Evolutionary conservation across 2,888 invertebrate species (phyloP).

Genomic region (Drosophila sordidula): DNA sequence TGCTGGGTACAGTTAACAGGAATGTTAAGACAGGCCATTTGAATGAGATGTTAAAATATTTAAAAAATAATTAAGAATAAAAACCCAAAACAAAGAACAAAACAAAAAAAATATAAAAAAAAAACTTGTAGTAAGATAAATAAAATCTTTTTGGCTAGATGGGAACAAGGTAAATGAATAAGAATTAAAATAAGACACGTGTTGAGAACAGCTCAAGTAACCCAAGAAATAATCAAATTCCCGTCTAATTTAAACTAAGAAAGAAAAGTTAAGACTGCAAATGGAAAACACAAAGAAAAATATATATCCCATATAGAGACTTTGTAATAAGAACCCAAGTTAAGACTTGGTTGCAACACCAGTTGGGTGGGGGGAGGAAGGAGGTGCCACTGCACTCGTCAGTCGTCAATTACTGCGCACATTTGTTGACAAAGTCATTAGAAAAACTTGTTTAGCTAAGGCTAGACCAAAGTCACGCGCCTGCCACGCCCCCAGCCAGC

Average conservation of each 20-base stretch:
- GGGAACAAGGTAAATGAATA: too few species aligned
- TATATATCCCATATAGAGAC: conserved; percentile 2
- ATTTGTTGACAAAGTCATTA: conserved; percentile 62
- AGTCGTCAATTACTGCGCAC: conserved; percentile 43
- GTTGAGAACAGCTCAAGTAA: neutral
- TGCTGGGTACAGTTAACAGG: neutral
- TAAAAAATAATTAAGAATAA: neutral
- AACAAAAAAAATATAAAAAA: neutral
- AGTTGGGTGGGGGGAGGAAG: too few species aligned
- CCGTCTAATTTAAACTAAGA: neutral
- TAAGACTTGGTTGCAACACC: conserved; percentile 1
- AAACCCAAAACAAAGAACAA: neutral
- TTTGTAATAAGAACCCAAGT: neutral
- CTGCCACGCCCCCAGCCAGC: conserved; percentile 44
- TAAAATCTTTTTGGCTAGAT: too few species aligned
- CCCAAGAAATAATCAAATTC: conserved; percentile 1
- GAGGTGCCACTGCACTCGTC: conserved; percentile 3
- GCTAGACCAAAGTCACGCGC: conserved; percentile 65
- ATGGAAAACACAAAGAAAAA: neutral
- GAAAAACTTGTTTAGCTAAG: conserved; percentile 53
- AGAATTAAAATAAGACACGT: neutral
- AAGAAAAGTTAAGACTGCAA: neutral
- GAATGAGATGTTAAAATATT: neutral
- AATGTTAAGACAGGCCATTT: neutral
- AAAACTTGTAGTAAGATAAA: neutral